phyloP scores from a whole-genome alignment of 2,797 vertebrate species.

The Phalloptychus januarius region DNA sequence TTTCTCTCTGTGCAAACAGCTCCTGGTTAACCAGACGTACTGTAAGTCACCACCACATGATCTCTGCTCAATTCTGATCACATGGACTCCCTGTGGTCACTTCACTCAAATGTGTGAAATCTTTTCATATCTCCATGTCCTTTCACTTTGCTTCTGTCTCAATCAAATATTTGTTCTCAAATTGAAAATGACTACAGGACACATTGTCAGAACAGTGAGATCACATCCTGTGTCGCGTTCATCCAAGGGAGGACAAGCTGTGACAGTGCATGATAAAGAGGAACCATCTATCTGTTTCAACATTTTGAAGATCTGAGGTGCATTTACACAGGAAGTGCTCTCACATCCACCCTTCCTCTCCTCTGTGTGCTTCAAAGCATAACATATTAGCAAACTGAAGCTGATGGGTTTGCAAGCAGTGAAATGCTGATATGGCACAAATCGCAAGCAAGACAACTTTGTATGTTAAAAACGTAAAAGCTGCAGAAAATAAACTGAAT shows the following conservation, averaged over 20 bases:
- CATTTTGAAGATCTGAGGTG: conserved; percentile 42
- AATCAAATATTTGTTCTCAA: conserved; percentile 5
- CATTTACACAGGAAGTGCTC: conserved; percentile 62
- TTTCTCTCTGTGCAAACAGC: conserved; percentile 34
- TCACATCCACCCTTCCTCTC: conserved; percentile 59
- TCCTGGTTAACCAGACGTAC: conserved; percentile 31
- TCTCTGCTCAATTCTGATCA: conserved; percentile 52
- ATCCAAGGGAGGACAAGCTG: background rate
- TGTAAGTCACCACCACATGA: conserved; percentile 54
- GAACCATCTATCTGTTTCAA: conserved; percentile 47
- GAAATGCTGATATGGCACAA: background rate
- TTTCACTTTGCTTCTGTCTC: conserved; percentile 9
- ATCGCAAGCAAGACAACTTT: background rate
- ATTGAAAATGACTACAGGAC: background rate
- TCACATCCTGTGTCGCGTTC: conserved; percentile 4
- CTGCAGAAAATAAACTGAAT: background rate
- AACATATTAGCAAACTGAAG: background rate
- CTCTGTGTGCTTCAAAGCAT: background rate
- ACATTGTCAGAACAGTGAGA: background rate
- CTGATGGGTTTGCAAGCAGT: background rate
- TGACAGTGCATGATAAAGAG: conserved; percentile 24
- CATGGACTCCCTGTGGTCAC: conserved; percentile 16
- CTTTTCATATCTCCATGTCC: conserved; percentile 15
- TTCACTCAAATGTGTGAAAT: conserved; percentile 30
- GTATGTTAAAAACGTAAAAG: background rate